These are phyloP conservation scores for human DNA, from an alignment of 2,113 vertebrate genomes.

Conservation along the genomic window GRCh38 chr4:109084001-109084500, in stretches of 20 bases:
- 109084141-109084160: not conserved
- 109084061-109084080: not conserved
- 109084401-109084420: not conserved
- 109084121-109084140: not conserved
- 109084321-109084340: not conserved
- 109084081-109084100: not conserved
- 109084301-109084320: not conserved
- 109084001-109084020: not conserved
- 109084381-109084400: not conserved
- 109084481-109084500: constrained; percentile 5
- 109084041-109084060: not conserved
- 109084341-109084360: not conserved
- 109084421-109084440: not conserved
- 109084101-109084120: not conserved
- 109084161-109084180: not conserved
- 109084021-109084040: not conserved
- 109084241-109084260: not conserved
- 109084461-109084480: not conserved
- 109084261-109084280: not conserved
- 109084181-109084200: not conserved
- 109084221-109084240: not conserved
- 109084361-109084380: constrained; percentile 2
- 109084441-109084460: not conserved
- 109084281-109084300: not conserved
- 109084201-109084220: not conserved